Conservation (phyloP, 2,113 vertebrate species). For the Mus musculus region GRCm39 chrX:92025501-92026000, state of each 20-base stretch:
- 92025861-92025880: not conserved
- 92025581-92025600: constrained; percentile 57
- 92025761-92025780: not conserved
- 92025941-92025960: not conserved
- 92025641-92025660: not conserved
- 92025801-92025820: not conserved
- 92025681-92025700: not conserved
- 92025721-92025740: not conserved
- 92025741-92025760: not conserved
- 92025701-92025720: not conserved
- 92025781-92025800: not conserved
- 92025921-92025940: not conserved
- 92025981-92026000: not conserved
- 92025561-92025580: constrained; percentile 53
- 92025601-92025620: not conserved
- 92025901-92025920: not conserved
- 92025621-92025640: not conserved
- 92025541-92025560: constrained; percentile 64
- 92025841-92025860: not conserved
- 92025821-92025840: not conserved
- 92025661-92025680: not conserved
- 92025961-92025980: not conserved
- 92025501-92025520: constrained; percentile 44
- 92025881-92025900: too few relatives aligned
- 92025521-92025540: constrained; percentile 56